Conservation (phyloP, 2,797 vertebrate genomes). For the Peromyscus aztecus region DNA sequence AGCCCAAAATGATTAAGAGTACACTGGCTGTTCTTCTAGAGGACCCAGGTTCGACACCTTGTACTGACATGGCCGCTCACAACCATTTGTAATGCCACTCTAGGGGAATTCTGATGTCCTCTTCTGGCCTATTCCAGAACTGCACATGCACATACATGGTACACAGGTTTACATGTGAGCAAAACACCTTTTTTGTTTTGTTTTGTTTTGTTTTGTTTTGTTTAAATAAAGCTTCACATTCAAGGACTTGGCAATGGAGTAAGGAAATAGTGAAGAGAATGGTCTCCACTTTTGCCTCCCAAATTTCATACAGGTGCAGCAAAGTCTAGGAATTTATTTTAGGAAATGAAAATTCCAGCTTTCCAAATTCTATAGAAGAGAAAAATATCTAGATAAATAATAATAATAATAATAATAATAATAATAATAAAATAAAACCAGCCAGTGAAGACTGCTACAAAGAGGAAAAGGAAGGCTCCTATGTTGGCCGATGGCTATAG, state of each 20-base stretch:
- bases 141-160: not conserved
- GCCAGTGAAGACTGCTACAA: not conserved
- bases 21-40: not conserved
- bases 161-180: not conserved
- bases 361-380: not conserved
- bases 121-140: not conserved
- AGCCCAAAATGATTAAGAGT: not conserved
- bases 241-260: not conserved
- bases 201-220: too few relatives aligned
- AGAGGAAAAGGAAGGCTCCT: not conserved
- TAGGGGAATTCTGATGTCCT: not conserved
- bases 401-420: not conserved
- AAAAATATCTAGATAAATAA: constrained; percentile 11
- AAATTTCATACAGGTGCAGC: not conserved
- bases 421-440: constrained; percentile 4
- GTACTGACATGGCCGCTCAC: not conserved
- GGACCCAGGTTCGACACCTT: not conserved
- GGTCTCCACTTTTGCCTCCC: not conserved
- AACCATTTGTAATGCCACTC: not conserved
- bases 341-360: not conserved
- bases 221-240: not conserved
- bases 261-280: not conserved
- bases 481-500: not conserved
- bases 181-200: too few relatives aligned
- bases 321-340: not conserved